Conservation (phyloP, 2,797 vertebrate species). For the Poeciliopsis turneri region DNA sequence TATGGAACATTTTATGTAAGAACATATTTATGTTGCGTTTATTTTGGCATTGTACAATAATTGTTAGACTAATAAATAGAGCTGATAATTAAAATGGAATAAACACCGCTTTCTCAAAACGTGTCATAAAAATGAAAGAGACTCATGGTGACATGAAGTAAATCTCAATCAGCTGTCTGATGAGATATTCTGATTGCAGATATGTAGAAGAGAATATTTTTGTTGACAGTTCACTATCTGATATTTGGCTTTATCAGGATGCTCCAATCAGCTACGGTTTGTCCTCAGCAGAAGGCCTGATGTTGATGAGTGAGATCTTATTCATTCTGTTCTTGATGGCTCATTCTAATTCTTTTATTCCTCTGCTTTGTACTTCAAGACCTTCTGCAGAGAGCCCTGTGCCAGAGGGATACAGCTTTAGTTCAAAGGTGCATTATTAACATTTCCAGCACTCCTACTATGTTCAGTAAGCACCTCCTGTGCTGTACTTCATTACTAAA, state of each 20-base stretch:
- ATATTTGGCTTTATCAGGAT: slow-evolving; percentile 8
- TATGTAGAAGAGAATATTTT: not conserved
- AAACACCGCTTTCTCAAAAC: not conserved
- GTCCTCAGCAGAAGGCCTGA: slow-evolving; percentile 23
- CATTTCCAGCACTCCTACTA: slow-evolving; percentile 25
- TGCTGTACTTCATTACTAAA: slow-evolving; percentile 27
- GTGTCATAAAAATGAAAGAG: not conserved
- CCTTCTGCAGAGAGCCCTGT: slow-evolving; percentile 33
- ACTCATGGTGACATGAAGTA: not conserved
- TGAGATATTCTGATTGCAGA: not conserved
- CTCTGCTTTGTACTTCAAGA: slow-evolving; percentile 42
- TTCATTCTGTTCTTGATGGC: slow-evolving; percentile 31
- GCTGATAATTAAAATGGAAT: not conserved
- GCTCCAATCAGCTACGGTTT: slow-evolving; percentile 10
- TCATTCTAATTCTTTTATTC: slow-evolving; percentile 31
- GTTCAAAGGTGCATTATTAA: slow-evolving; percentile 22
- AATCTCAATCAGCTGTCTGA: not conserved
- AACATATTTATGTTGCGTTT: not conserved
- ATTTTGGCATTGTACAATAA: not conserved
- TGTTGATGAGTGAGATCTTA: slow-evolving; percentile 37
- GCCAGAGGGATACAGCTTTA: slow-evolving; percentile 25
- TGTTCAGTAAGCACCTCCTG: slow-evolving; percentile 21
- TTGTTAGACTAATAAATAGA: not conserved
- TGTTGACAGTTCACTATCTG: not conserved
- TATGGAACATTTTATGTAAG: not conserved